These are phyloP conservation scores for Julus scandinavius DNA, from an alignment of 2,888 invertebrate species.

Conservation along the genomic window DNA sequence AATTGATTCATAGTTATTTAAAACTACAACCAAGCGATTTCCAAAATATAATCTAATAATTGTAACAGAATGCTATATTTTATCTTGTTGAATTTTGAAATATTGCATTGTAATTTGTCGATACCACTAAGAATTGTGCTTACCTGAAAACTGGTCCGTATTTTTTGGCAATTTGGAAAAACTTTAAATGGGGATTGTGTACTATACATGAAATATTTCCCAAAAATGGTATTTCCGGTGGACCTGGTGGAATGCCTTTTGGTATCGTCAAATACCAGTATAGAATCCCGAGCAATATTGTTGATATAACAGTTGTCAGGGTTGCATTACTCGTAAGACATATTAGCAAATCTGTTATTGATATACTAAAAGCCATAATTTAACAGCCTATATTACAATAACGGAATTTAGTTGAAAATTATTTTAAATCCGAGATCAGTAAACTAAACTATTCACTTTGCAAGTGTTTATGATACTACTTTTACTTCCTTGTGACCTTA, in stretches of 20 bases:
- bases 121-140: no score
- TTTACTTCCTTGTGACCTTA: no score
- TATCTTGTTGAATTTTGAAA: background rate
- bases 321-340: background rate
- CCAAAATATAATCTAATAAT: constrained; percentile 43
- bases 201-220: background rate
- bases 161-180: background rate
- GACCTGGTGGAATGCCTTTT: constrained; percentile 17
- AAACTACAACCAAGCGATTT: constrained; percentile 12
- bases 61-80: background rate
- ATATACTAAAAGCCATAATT: no score
- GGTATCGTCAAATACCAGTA: constrained; percentile 13
- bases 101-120: no score
- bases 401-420: no score
- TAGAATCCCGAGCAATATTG: background rate
- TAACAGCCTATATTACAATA: no score
- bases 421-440: no score
- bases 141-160: constrained; percentile 37
- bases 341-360: no score
- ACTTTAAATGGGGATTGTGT: background rate
- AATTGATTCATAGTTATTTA: constrained; percentile 19
- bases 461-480: no score
- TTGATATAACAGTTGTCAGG: background rate
- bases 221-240: background rate
- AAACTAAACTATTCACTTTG: no score